These are phyloP conservation scores for Columba janthina DNA, from an alignment of 2,113 vertebrate species.

Conservation along the genomic window DNA sequence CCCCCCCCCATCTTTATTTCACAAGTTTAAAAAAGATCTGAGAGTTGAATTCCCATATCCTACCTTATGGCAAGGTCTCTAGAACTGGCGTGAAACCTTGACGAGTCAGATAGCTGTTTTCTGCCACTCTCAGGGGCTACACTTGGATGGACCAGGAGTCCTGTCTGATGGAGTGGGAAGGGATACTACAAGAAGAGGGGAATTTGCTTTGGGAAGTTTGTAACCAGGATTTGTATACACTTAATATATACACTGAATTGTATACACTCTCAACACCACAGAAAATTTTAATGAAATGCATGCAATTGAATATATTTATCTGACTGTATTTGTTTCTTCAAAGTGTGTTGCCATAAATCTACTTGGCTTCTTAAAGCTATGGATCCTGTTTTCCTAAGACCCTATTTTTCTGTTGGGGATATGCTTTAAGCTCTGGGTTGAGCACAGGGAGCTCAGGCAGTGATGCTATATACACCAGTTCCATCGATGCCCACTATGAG, in stretches of 20 bases:
- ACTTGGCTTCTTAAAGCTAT: not conserved
- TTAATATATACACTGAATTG: not conserved
- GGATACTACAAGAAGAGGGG: not conserved
- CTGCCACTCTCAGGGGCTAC: not conserved
- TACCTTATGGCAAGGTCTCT: not conserved
- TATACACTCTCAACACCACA: not conserved
- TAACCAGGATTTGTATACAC: not conserved
- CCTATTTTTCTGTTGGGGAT: not conserved
- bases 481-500: not conserved
- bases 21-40: not conserved
- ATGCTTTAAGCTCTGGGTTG: not conserved
- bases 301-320: not conserved
- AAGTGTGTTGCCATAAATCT: not conserved
- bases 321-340: not conserved
- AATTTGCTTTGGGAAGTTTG: not conserved
- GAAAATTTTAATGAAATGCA: not conserved
- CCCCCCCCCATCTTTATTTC: not conserved
- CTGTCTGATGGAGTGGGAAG: not conserved
- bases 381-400: not conserved
- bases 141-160: not conserved
- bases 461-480: not conserved
- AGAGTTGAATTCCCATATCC: not conserved
- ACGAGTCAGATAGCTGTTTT: not conserved
- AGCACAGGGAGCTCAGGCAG: not conserved
- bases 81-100: not conserved